phyloP scores from a whole-genome alignment of 2,888 invertebrate genomes.

The Pachydiplax longipennis region DNA sequence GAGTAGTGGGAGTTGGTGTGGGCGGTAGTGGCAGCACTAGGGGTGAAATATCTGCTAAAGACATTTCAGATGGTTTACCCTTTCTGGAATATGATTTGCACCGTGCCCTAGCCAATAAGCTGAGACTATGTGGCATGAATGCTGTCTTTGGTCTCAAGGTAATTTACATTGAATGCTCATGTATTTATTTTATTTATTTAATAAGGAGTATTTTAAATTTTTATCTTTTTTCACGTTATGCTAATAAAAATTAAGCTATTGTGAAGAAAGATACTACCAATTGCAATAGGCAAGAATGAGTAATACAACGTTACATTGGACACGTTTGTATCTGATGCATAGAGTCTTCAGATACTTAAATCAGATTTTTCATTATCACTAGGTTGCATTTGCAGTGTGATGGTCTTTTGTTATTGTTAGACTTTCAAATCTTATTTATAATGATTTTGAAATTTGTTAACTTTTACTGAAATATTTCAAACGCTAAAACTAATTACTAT shows the following conservation, averaged over 20 bases:
- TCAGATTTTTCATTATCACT: too few relatives aligned
- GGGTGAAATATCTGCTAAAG: constrained; percentile 87
- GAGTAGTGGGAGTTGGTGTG: constrained; percentile 20
- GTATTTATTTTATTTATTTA: neutral
- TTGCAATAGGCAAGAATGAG: too few relatives aligned
- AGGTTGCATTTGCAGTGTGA: too few relatives aligned
- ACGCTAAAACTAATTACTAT: too few relatives aligned
- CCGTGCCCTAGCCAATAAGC: constrained; percentile 85
- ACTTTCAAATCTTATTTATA: too few relatives aligned
- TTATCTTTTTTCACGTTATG: neutral
- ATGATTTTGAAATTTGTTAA: too few relatives aligned
- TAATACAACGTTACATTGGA: too few relatives aligned
- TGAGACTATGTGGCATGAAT: constrained; percentile 94
- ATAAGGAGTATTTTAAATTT: constrained; percentile 55
- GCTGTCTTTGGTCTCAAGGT: constrained; percentile 86
- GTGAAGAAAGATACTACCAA: too few relatives aligned
- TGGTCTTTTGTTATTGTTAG: too few relatives aligned
- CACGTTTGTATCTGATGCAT: too few relatives aligned
- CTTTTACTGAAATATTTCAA: too few relatives aligned
- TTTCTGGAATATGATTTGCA: constrained; percentile 97
- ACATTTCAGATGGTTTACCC: constrained; percentile 93
- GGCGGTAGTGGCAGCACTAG: constrained; percentile 56
- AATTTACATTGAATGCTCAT: constrained; percentile 52
- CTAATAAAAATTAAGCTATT: constrained; percentile 30
- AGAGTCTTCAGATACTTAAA: too few relatives aligned